These are phyloP conservation scores for Cryptotis parvus DNA, from an alignment of 2,113 vertebrate genomes.

Conservation along the genomic window DNA sequence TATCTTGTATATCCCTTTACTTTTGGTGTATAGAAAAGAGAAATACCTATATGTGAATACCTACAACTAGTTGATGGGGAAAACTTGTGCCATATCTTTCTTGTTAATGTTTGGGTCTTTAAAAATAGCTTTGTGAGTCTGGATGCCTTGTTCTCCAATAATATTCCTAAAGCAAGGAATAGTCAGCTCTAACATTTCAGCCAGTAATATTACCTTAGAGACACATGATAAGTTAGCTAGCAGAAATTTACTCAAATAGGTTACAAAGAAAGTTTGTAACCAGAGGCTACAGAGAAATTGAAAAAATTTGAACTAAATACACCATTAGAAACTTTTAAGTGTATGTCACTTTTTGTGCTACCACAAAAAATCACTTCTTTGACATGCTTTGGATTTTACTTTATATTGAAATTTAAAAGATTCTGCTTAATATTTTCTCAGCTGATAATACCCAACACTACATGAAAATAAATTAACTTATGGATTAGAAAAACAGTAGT, in stretches of 20 bases:
- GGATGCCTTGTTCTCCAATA: not conserved
- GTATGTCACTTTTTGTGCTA: not conserved
- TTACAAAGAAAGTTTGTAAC: conserved; percentile 43
- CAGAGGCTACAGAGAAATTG: conserved; percentile 8
- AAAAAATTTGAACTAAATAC: conserved; percentile 40
- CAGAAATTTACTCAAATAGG: conserved; percentile 10
- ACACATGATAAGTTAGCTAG: not conserved
- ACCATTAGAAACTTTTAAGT: conserved; percentile 25
- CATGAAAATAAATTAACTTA: conserved; percentile 26
- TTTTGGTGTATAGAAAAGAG: not conserved
- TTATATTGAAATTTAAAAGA: conserved; percentile 47
- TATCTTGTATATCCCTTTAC: no score
- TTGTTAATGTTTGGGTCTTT: conserved; percentile 20
- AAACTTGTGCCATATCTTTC: not conserved
- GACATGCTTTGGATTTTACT: conserved; percentile 13
- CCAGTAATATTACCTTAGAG: not conserved
- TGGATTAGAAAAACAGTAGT: not conserved
- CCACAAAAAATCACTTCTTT: conserved; percentile 40
- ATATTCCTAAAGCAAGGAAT: not conserved
- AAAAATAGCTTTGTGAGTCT: conserved; percentile 41
- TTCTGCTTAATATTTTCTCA: not conserved
- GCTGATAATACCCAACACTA: conserved; percentile 29
- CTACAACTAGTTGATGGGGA: not conserved
- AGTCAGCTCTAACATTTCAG: not conserved
- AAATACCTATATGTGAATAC: not conserved